Evolutionary conservation across 2,797 vertebrate species (phyloP), one percentile per base, ranked within the genome.

Genomic region (Bradypus variegatus): DNA sequence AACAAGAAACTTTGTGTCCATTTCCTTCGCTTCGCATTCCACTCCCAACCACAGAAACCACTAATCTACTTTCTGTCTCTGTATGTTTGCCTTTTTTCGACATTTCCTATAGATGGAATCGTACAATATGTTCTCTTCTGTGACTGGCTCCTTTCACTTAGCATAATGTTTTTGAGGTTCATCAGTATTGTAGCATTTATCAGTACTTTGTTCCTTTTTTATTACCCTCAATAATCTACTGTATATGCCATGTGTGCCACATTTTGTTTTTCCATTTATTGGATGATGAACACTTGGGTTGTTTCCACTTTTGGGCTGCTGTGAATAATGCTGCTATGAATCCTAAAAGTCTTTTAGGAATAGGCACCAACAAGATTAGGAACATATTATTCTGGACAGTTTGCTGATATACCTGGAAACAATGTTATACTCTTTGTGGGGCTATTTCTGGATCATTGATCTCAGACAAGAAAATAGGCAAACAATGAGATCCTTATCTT

Each of bases 401-500:
- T 82, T 90, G 33, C 76, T 89, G 13, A 64, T 82, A 14, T 38
- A 70, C 29, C 45, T 87, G 5, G 33, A 83, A 92, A 41, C 50
- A 83, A 2, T 69, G 60, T 60, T 75, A 2, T 82, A 45, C 89
- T 67, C 19, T 25, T n/a, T n/a, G 65, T 78, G 27, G 12, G 53
- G 69, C 69, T 93, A 73, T 79, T 78, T 94, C 36, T 78, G 53
- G 67, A 58, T 13, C 29, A 27, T 84, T 60, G 11, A 38, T 89
- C 48, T 92, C 79, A 90, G 85, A 85, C 10, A 84, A 60, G 55
- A 72, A 93, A 86, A 94, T 88, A 89, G 12, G 5, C 41, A 69
- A 88, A 88, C 55, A 77, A 50, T 70, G 58, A 88, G 86, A 88
- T 80, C 6, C 13, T 36, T 33, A 41, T 83, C 94, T 92, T 92